phyloP scores from a whole-genome alignment of 2,797 vertebrate species.

The Hippoglossus hippoglossus region DNA sequence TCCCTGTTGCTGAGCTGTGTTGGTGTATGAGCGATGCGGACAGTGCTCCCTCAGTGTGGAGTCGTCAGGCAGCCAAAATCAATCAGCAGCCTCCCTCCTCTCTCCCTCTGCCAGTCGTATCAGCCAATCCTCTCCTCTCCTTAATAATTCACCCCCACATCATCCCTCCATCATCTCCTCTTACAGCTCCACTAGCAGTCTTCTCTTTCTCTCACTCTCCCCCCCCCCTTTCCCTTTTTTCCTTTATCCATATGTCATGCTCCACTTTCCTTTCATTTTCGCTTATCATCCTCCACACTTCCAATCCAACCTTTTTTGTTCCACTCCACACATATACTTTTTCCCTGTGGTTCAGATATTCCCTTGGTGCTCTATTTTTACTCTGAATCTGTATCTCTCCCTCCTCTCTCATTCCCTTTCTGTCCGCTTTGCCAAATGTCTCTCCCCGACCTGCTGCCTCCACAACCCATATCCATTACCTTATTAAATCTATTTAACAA shows the following conservation, averaged over 20 bases:
- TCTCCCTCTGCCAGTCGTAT: slow-evolving; percentile 9
- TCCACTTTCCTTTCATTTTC: slow-evolving; percentile 10
- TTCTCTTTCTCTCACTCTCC: slow-evolving; percentile 24
- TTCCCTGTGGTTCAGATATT: not conserved
- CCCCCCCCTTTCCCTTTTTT: not conserved
- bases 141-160: slow-evolving; percentile 71
- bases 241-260: slow-evolving; percentile 11
- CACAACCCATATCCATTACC: slow-evolving; percentile 22
- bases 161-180: slow-evolving; percentile 43
- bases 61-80: slow-evolving; percentile 56
- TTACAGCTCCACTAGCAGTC: slow-evolving; percentile 41
- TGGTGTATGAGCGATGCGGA: slow-evolving; percentile 37
- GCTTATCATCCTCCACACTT: not conserved
- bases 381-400: not conserved
- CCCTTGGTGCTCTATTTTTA: not conserved
- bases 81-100: slow-evolving; percentile 59
- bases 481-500: slow-evolving; percentile 42
- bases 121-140: slow-evolving; percentile 27
- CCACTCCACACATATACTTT: not conserved
- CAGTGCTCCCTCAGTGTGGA: slow-evolving; percentile 30
- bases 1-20: not conserved
- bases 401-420: not conserved
- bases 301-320: not conserved
- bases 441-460: not conserved
- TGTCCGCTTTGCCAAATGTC: not conserved